Base-by-base conservation (phyloP, 2,797 vertebrate species). In the Crenichthys baileyi region DNA sequence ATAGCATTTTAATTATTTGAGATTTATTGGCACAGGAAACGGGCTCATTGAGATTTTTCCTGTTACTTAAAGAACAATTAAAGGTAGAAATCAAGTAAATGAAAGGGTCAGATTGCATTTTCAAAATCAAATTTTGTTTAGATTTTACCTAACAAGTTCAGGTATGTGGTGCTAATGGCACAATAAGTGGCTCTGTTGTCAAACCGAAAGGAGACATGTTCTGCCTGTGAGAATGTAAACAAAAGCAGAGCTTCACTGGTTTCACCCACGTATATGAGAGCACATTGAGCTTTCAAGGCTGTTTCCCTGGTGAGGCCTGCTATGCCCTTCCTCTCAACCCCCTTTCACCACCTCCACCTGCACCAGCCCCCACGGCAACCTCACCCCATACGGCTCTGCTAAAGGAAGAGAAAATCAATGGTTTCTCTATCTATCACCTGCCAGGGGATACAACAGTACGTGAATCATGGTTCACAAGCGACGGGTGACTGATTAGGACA, bases 401-500 rank as follows among this genome's bases (percentile, higher is more conserved):
- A 76, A 48, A 88, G 83, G 76, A 80, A 88, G 85, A 77, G 77
- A 83, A 26, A 94, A 95, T 96, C 94, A 91, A 95, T 95, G 81
- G 53, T 80, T 85, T 88, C 92, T 93, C 89, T 92, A 93, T 95
- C 91, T 86, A 90, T 93, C 39, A 86, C 92, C 85, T 79, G 82
- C 70, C 76, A 44, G 61, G 75, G 75, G 79, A 85, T 92, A 92
- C 92, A 90, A 91, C 89, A 80, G 89, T 80, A 84, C 84, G 94
- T 95, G 94, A 95, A 93, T 96, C 94, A 95, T 88, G 88, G 91
- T 90, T 89, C 84, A 88, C 83, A 76, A 88, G 88, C 85, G 53
- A 90, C 75, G 81, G 86, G 81, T 91, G 93, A 93, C 92, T 92
- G 93, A 95, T 94, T 93, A 92, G 94, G 87, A 83, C 91, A 96